A percentile compares a stretch with the other conserved stretches of the same genome.
Conservation (phyloP, 2,797 vertebrate genomes). For the Mareca strepera region DNA sequence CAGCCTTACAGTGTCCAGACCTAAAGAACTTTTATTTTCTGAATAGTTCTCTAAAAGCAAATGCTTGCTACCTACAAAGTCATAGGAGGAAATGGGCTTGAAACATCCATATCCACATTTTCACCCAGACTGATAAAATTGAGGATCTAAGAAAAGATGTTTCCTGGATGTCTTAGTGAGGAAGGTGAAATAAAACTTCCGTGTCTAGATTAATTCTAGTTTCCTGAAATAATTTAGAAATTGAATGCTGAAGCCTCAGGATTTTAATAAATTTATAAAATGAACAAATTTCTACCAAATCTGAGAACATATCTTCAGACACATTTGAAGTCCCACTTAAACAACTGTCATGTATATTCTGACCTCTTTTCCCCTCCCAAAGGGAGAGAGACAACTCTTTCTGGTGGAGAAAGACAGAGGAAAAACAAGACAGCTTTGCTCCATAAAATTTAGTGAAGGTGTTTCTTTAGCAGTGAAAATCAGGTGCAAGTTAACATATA, state of each 20-base stretch:
- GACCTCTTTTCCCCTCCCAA: background rate
- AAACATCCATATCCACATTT: background rate
- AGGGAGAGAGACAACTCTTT: background rate
- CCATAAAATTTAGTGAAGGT: slow-evolving; percentile 12
- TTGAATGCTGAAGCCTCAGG: background rate
- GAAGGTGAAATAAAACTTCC: background rate
- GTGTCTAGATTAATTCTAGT: background rate
- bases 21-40: background rate
- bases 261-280: background rate
- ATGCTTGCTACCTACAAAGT: background rate
- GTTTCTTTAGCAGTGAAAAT: slow-evolving; percentile 31
- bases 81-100: background rate
- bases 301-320: background rate
- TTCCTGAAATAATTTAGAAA: background rate
- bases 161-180: background rate
- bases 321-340: slow-evolving; percentile 12
- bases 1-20: background rate
- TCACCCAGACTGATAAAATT: background rate
- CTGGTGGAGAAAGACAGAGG: background rate
- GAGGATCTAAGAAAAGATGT: background rate
- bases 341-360: background rate
- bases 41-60: background rate
- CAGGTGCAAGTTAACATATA: background rate
- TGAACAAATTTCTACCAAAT: background rate
- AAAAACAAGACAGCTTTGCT: background rate